Percentiles rank a stretch among this genome's conserved stretches.
Evolutionary conservation across 2,113 vertebrate species (phyloP).

Genomic region (Psilopsiagon aymara): DNA sequence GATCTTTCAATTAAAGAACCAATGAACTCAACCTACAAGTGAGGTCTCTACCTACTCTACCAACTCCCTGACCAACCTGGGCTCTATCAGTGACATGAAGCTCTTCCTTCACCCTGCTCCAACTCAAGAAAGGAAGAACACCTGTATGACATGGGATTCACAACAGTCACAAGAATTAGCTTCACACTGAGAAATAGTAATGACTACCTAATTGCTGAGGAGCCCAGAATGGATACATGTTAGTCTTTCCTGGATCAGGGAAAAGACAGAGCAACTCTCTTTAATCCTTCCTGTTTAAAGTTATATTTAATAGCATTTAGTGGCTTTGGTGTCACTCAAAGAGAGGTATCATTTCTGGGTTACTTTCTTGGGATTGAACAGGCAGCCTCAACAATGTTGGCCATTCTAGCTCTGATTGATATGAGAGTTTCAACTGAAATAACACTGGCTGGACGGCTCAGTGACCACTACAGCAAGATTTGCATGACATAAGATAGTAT

Average conservation of each 20-base stretch:
- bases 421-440: background rate
- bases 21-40: background rate
- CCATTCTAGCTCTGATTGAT: background rate
- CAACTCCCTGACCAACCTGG: background rate
- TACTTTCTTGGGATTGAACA: background rate
- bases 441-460: rapidly evolving
- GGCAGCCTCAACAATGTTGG: background rate
- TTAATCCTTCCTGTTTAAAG: background rate
- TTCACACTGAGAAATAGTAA: background rate
- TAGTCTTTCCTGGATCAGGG: background rate
- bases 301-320: background rate
- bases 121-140: background rate
- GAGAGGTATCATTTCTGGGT: background rate
- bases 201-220: background rate
- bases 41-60: too few relatives aligned
- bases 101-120: background rate
- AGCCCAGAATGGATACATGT: background rate
- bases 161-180: background rate
- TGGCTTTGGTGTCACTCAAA: background rate
- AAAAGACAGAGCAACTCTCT: background rate
- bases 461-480: background rate
- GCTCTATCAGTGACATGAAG: background rate
- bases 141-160: background rate
- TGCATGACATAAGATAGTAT: background rate
- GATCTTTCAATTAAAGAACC: background rate